Percentiles rank a stretch among this genome's conserved stretches.
Conservation (phyloP, 2,888 invertebrate species). For the Rotaria sp. region DNA sequence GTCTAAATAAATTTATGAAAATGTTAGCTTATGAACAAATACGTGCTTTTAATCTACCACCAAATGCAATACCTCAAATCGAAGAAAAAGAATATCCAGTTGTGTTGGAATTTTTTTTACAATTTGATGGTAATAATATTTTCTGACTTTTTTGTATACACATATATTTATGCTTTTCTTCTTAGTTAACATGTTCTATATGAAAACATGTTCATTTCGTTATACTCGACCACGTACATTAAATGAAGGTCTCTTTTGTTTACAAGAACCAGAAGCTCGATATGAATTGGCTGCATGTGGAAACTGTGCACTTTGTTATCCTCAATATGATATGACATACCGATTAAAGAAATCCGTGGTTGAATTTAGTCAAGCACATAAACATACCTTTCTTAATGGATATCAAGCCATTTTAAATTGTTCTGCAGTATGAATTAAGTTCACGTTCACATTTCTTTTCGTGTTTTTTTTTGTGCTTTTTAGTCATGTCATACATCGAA, state of each 20-base stretch:
- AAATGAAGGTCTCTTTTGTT: background rate
- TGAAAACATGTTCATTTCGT: no score
- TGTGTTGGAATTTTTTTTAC: background rate
- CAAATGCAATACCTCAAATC: background rate
- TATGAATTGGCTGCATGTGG: background rate
- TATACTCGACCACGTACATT: background rate
- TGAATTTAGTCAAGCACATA: background rate
- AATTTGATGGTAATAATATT: background rate
- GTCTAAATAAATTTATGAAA: background rate
- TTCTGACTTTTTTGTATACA: background rate
- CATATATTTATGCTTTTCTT: no score
- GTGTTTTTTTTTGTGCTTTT: no score
- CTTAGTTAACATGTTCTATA: background rate
- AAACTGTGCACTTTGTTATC: background rate
- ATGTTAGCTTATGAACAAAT: background rate
- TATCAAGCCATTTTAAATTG: background rate
- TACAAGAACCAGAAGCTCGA: background rate
- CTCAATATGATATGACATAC: background rate
- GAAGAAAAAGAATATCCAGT: background rate
- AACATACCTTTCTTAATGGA: background rate
- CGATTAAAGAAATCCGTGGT: background rate
- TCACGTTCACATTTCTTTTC: background rate
- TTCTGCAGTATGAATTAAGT: background rate
- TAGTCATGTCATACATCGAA: background rate
- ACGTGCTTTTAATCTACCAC: background rate